phyloP scores from a whole-genome alignment of 2,888 invertebrate species.

The Cheilosia pagana region DNA sequence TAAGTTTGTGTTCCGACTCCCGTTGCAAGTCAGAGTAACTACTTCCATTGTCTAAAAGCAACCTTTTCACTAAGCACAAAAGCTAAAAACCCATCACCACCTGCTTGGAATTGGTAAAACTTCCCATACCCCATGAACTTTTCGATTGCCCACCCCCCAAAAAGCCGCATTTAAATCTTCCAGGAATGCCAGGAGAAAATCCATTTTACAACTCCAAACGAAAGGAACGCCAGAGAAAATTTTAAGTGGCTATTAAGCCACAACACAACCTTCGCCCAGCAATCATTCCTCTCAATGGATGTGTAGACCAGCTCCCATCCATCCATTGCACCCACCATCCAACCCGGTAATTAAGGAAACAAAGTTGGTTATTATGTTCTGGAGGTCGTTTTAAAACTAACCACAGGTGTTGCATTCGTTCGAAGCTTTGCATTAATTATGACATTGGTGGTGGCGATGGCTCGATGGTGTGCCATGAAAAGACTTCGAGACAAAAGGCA shows the following conservation, averaged over 20 bases:
- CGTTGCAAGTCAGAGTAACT: too few relatives aligned
- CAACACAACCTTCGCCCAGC: conserved; percentile 61
- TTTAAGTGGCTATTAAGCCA: conserved; percentile 71
- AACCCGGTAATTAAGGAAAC: conserved; percentile 70
- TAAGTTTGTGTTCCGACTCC: too few relatives aligned
- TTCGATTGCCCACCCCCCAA: neutral
- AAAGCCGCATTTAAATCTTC: conserved; percentile 39
- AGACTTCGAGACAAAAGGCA: conserved; percentile 61
- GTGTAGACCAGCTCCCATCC: neutral
- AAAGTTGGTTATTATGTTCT: conserved; percentile 74
- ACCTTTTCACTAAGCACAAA: conserved; percentile 16
- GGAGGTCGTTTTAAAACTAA: conserved; percentile 83
- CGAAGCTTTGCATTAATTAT: conserved; percentile 84
- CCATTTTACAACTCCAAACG: conserved; percentile 39
- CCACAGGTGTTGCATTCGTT: conserved; percentile 84
- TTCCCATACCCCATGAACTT: neutral
- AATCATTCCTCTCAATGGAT: neutral
- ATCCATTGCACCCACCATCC: conserved; percentile 8
- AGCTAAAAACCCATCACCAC: conserved; percentile 47
- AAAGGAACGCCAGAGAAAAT: conserved; percentile 43
- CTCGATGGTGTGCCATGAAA: neutral
- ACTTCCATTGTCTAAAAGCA: neutral
- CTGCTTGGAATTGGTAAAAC: conserved; percentile 37
- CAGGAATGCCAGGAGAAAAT: conserved; percentile 44
- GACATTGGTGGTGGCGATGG: conserved; percentile 75